Evolutionary conservation across 1,140 invertebrate species (phyloP), one percentile per base, ranked within the genome.

Genomic region (Plectrocnemia conspersa): DNA sequence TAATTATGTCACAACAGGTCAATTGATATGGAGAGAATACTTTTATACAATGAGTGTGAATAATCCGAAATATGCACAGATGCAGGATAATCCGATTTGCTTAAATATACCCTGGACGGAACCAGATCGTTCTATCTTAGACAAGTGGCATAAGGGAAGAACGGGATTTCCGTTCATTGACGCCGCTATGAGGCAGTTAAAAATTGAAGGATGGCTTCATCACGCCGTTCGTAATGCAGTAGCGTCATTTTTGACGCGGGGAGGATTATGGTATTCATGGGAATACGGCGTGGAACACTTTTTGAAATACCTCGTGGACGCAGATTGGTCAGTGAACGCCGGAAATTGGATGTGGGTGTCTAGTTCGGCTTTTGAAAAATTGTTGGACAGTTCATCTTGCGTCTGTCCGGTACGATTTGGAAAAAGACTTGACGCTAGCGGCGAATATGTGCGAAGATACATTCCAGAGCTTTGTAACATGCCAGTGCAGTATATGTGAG

Each of bases 271-370:
- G 84, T 75, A 86, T 10, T 82, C 74, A 56, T 89, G 85, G 85
- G 82, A 82, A 60, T 73, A 80, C 52, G 85, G 85, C 1, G 64
- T 84, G 19, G 68, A 81, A 57, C 79, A 85, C 64, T 80, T 80
- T 64, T 67, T 82, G 2, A 77, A 80, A 64, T 84, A 85, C 62
- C 69, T 87, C 36, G 68, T 88, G 0, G 85, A 88, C 66, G 85
- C 83, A 53, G 82, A 85, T 68, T 84, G 81, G 81, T 63, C 46
- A 56, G 82, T 88, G 1, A 85, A 82, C 68, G 82, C 84, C 15
- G 86, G 84, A 21, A 88, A 88, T 69, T 88, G 86, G 86, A 86
- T 88, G 83, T 88, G 85, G 85, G 81, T 88, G 3, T 85, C 83
- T 4, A 82, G 80, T 19, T 84, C 81, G 22, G 85, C 85, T 5